Conservation (phyloP, 2,888 invertebrate genomes). For the Cataglyphis rosenhaueri region DNA sequence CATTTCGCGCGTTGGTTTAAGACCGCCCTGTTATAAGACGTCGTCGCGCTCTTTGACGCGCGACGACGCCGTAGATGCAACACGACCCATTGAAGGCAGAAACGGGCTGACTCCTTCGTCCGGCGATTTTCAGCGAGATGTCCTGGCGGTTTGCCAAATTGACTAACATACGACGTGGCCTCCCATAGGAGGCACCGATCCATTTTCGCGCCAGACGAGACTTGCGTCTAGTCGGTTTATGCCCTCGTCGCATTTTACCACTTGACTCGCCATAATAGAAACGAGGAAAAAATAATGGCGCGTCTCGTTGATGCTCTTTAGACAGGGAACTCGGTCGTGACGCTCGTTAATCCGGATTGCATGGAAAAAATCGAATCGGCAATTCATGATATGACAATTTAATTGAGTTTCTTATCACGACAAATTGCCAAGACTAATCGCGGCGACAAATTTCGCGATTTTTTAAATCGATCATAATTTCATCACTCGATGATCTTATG, state of each 20-base stretch:
- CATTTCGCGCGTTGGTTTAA: constrained; percentile 25
- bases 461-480: not conserved
- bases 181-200: constrained; percentile 35
- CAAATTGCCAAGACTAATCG: constrained; percentile 13
- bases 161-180: constrained; percentile 41
- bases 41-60: constrained; percentile 37
- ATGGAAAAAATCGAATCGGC: constrained; percentile 37
- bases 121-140: constrained; percentile 20
- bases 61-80: constrained; percentile 40
- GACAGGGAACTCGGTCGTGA: not conserved
- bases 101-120: constrained; percentile 20
- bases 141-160: constrained; percentile 61
- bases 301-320: constrained; percentile 8
- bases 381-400: constrained; percentile 9
- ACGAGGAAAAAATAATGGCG: constrained; percentile 13
- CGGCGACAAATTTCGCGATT: constrained; percentile 24
- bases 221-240: not conserved
- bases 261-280: constrained; percentile 14
- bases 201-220: constrained; percentile 44
- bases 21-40: constrained; percentile 5
- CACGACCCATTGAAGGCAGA: constrained; percentile 37
- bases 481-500: not conserved
- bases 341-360: constrained; percentile 12
- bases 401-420: not conserved
- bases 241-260: not conserved